phyloP scores from a whole-genome alignment of 2,113 vertebrate genomes.

The Cardinalis cardinalis region DNA sequence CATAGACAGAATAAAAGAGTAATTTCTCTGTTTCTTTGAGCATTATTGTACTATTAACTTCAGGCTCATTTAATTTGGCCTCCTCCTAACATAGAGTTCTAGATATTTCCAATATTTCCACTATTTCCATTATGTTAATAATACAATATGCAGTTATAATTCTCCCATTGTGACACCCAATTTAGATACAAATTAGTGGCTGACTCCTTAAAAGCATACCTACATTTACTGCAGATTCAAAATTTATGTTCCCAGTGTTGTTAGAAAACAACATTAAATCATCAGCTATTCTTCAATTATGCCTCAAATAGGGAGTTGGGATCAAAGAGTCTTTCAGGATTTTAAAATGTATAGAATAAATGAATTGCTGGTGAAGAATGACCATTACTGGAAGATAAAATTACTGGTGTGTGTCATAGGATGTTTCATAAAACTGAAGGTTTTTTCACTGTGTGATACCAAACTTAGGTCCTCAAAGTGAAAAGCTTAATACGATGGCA shows the following conservation, averaged over 20 bases:
- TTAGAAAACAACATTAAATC: not conserved
- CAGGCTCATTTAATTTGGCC: not conserved
- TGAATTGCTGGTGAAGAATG: not conserved
- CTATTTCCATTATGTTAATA: not conserved
- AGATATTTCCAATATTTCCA: not conserved
- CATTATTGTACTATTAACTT: not conserved
- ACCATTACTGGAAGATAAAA: not conserved
- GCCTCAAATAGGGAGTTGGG: rapidly evolving
- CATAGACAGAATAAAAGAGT: not conserved
- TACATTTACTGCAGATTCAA: not conserved
- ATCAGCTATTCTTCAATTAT: not conserved
- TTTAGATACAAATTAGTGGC: not conserved
- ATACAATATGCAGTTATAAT: not conserved
- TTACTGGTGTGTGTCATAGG: not conserved
- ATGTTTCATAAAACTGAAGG: not conserved
- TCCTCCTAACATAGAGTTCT: not conserved
- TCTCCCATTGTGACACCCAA: not conserved
- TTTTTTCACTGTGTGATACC: not conserved
- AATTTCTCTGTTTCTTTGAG: not conserved
- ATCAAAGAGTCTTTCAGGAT: not conserved
- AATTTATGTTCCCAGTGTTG: not conserved
- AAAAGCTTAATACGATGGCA: not conserved
- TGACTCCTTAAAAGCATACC: not conserved
- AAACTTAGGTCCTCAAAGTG: not conserved
- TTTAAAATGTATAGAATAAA: not conserved